These are phyloP conservation scores for Eristalinus aeneus DNA, from an alignment of 2,888 invertebrate genomes.

Conservation along the genomic window DNA sequence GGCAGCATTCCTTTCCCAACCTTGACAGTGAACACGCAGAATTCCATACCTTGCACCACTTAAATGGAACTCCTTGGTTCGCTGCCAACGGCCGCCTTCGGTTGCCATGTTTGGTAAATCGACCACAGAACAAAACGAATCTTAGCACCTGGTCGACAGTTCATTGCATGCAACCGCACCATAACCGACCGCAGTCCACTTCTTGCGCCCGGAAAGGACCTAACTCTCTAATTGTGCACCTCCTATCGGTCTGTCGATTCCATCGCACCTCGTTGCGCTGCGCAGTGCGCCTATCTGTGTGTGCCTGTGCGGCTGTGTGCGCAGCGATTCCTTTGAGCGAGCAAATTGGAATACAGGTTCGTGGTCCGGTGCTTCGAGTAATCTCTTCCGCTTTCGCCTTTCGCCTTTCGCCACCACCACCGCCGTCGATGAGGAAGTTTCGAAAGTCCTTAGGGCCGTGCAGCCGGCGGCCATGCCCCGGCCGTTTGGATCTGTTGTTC, in stretches of 20 bases:
- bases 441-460: conserved; percentile 53
- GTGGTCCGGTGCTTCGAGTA: not conserved
- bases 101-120: conserved; percentile 59
- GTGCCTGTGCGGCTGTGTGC: not conserved
- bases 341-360: conserved; percentile 57
- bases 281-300: not conserved
- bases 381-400: conserved; percentile 30
- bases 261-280: conserved; percentile 51
- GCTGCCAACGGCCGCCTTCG: conserved; percentile 18
- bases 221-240: conserved; percentile 63
- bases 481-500: conserved; percentile 50
- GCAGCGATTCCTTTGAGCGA: conserved; percentile 22
- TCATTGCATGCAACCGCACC: conserved; percentile 44
- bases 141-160: conserved; percentile 60
- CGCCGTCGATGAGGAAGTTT: conserved; percentile 4
- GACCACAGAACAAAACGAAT: conserved; percentile 38
- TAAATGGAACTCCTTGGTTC: conserved; percentile 15
- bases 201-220: conserved; percentile 39
- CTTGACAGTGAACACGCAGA: conserved; percentile 62
- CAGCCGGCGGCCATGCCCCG: not conserved
- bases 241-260: conserved; percentile 52
- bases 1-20: conserved; percentile 47
- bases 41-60: conserved; percentile 26
- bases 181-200: conserved; percentile 44
- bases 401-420: not conserved